Percentiles rank a stretch among this genome's conserved stretches.
Conservation (phyloP, 2,888 invertebrate genomes). For the Digitonthophagus gazella region DNA sequence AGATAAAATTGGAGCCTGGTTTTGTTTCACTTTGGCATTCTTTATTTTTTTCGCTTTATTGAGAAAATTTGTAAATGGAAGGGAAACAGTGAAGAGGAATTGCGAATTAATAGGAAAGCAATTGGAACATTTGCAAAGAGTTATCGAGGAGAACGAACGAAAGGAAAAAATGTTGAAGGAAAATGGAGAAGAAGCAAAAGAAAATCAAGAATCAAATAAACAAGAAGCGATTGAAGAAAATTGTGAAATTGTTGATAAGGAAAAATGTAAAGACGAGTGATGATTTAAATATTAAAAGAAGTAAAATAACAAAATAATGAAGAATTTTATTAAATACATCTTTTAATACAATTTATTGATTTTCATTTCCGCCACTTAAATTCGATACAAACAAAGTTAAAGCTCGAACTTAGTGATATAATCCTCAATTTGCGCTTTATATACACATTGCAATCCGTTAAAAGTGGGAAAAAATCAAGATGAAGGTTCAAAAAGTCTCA, state of each 20-base stretch:
- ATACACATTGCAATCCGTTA: no score
- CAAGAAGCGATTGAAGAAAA: slow-evolving; percentile 21
- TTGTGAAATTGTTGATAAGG: neutral
- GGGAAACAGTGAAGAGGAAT: slow-evolving; percentile 43
- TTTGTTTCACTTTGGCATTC: slow-evolving; percentile 40
- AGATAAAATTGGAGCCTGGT: slow-evolving; percentile 13
- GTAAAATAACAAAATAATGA: no score
- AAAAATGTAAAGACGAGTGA: neutral
- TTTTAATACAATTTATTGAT: neutral
- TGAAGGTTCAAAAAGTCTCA: slow-evolving; percentile 66
- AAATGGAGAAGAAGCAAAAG: neutral
- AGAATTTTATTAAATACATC: neutral
- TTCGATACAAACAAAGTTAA: slow-evolving; percentile 15
- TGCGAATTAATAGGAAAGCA: slow-evolving; percentile 47
- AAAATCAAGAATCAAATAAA: neutral
- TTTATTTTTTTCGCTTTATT: slow-evolving; percentile 43
- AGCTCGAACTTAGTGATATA: no score
- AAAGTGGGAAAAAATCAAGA: slow-evolving; percentile 38
- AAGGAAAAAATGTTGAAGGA: slow-evolving; percentile 14
- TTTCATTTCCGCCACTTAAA: neutral
- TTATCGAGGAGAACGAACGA: slow-evolving; percentile 38
- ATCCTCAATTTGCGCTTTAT: no score
- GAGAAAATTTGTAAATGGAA: slow-evolving; percentile 41
- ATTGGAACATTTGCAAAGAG: slow-evolving; percentile 43
- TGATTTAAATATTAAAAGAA: no score